Evolutionary conservation across 1,140 invertebrate genomes (phyloP).

Genomic region (Doryteuthis pealeii): DNA sequence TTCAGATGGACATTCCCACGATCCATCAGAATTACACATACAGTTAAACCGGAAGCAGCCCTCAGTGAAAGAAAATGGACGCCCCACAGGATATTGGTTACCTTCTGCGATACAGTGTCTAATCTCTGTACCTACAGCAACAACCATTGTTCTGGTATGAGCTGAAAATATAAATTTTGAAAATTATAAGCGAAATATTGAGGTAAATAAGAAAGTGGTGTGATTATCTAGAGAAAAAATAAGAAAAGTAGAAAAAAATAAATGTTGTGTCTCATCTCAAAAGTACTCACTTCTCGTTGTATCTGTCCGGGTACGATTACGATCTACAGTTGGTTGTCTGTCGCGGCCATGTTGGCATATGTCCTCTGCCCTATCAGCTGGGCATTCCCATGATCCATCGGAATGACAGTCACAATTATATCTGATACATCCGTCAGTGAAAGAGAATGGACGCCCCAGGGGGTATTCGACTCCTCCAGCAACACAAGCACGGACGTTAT

Average conservation of each 20-base stretch:
- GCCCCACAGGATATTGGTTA: not conserved
- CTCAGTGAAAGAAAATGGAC: constrained; percentile 28
- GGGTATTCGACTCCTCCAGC: constrained; percentile 6
- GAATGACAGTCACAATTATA: constrained; percentile 30
- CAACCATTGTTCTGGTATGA: no score
- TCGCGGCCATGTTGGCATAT: constrained; percentile 15
- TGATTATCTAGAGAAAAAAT: no score
- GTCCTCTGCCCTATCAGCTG: constrained; percentile 20
- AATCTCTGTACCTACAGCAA: no score
- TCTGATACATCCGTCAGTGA: constrained; percentile 25
- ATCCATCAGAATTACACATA: constrained; percentile 39
- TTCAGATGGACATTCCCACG: constrained; percentile 28
- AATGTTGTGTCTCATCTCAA: no score
- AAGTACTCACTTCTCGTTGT: no score
- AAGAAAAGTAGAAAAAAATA: no score
- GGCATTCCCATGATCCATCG: constrained; percentile 28
- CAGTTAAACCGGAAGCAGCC: constrained; percentile 36
- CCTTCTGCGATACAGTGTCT: no score
- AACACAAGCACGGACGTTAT: not conserved
- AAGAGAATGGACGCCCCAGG: constrained; percentile 26
- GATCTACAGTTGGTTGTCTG: not conserved
- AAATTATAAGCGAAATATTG: no score
- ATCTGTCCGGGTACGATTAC: no score
- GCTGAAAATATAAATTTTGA: no score
- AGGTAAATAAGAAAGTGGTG: no score